Evolutionary conservation across 2,797 vertebrate species (phyloP).

Genomic region (Gila robusta): DNA sequence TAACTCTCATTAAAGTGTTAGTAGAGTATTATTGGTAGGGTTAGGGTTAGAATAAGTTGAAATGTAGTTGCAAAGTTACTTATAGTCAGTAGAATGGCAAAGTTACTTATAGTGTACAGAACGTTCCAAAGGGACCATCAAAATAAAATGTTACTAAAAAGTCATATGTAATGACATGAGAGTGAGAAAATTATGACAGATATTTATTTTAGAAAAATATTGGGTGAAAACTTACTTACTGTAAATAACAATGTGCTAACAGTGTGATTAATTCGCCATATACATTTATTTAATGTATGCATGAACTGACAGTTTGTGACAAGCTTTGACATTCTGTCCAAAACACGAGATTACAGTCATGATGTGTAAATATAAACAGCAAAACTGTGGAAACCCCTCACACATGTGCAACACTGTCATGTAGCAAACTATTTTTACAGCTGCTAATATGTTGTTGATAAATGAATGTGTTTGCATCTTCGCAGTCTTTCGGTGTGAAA

Average conservation of each 20-base stretch:
- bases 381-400: slow-evolving; percentile 1
- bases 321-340: slow-evolving; percentile 7
- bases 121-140: too few species aligned
- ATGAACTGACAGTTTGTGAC: slow-evolving; percentile 3
- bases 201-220: neutral
- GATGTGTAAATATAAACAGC: slow-evolving; percentile 9
- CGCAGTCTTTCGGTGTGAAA: neutral
- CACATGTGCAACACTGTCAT: neutral
- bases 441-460: slow-evolving; percentile 21
- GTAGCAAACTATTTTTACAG: neutral
- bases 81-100: too few species aligned
- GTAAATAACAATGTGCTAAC: neutral
- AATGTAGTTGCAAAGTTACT: too few species aligned
- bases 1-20: too few species aligned
- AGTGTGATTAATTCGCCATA: neutral
- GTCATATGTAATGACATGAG: neutral
- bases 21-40: too few species aligned
- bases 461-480: neutral
- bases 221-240: neutral
- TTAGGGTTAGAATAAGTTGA: too few species aligned
- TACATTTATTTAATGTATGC: neutral
- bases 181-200: neutral
- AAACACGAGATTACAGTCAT: neutral
- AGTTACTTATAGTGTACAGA: too few species aligned
- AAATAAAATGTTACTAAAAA: too few species aligned